Base-by-base conservation (phyloP, 2,797 vertebrate species). In the Anabas testudineus region DNA sequence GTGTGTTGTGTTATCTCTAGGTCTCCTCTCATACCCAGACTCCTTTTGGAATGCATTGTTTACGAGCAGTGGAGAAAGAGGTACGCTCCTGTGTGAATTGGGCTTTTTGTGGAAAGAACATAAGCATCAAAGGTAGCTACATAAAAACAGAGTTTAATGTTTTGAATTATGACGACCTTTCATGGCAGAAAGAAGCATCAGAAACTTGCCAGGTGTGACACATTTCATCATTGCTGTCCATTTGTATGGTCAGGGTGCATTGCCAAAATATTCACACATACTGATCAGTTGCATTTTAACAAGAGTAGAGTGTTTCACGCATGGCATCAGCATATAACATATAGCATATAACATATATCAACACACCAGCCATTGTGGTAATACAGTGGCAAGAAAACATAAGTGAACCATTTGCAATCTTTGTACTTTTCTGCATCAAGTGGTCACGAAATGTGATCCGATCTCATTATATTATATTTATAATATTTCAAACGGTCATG, bases 31-130 rank as follows among this genome's bases (percentile, higher is more conserved):
- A 59, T 58, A 55, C 34, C 30, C 48, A 65, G 62, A 54, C 56
- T 61, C 46, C 41, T 74, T 60, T 30, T 73, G 63, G 37, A 60
- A 67, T 77, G 48, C 55, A 59, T 71, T 67, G 79, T 72, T 53
- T 66, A 57, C 7, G 36, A 39, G 6, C 30, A 55, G 21, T 7
- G 21, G 21, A 52, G 39, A 45, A 52, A 52, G 34, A 10, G 41
- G 53, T 28, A 52, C 30, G 19, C 42, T 41, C 57, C 39, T 52
- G 4, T 43, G 24, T 15, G 41, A 70, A 36, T 24, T 18, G 7
- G 48, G 19, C 60, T 8, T 32, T 56, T 51, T 9, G 47, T 30
- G 34, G 28, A 47, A 21, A 8, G 67, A 51, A 32, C 53, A 0
- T 4, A 6, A 9, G 24, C 32, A 26, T 54, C 41, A 36, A 37